A percentile compares a stretch with the other conserved stretches of the same genome.
Conservation (phyloP, 2,113 vertebrate species). For the Telmatochromis sp. region DNA sequence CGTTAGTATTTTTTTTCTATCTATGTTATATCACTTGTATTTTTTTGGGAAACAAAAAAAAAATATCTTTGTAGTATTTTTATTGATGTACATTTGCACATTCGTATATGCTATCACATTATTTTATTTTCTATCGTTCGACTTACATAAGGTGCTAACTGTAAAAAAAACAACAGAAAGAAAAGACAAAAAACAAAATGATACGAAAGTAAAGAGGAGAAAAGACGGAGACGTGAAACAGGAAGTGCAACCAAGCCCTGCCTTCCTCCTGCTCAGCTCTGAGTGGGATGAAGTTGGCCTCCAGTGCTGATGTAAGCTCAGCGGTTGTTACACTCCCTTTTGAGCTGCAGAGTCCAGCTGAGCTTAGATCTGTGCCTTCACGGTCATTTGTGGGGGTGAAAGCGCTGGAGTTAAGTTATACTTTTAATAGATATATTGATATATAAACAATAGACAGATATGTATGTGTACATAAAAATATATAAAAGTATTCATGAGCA, state of each 20-base stretch:
- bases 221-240: background rate
- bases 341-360: background rate
- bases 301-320: background rate
- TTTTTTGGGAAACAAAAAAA: conserved; percentile 66
- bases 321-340: background rate
- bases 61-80: conserved; percentile 83
- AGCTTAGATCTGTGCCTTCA: conserved; percentile 29
- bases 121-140: conserved; percentile 75
- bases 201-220: background rate
- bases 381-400: conserved; percentile 3
- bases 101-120: conserved; percentile 80
- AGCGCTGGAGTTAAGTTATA: conserved; percentile 52
- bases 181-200: conserved; percentile 63
- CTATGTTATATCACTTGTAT: conserved; percentile 71
- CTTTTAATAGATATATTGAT: conserved; percentile 62
- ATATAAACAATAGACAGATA: conserved; percentile 63
- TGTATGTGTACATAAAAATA: conserved; percentile 65
- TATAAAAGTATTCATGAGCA: conserved; percentile 69
- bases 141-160: conserved; percentile 88
- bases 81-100: conserved; percentile 97
- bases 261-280: background rate
- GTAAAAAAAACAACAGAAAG: conserved; percentile 53
- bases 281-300: background rate
- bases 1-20: conserved; percentile 23
- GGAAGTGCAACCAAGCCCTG: conserved; percentile 22